Base-by-base conservation (phyloP, 1,140 invertebrate species). In the Plodia interpunctella region DNA sequence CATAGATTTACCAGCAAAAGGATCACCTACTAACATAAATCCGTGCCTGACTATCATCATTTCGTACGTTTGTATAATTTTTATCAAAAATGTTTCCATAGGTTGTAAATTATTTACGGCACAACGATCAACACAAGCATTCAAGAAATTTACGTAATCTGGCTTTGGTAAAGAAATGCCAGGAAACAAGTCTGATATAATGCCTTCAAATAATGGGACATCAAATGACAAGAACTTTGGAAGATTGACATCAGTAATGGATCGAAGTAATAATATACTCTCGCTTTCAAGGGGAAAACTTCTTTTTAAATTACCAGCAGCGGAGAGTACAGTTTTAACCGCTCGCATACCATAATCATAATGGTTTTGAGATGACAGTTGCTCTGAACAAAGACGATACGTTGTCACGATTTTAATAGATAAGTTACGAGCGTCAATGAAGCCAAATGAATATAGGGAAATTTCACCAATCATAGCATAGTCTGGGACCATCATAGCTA, bases 401-500 rank as follows among this genome's bases (percentile, higher is more conserved):
- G 97, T 96, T 72, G 97, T 94, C 0, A 96, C 94, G 93, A 98
- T 98, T 90, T 98, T 98, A 55, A 95, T 92, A 0, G 97, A 95
- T 20, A 98, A 89, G 50, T 92, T 92, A 83, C 96, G 96, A n/a
- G 96, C 96, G 49, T 95, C 94, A 77, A 97, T 94, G 78, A 98
- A 98, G 44, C 97, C 97, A 91, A 97, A 96, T 0, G 97, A 98
- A 82, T 98, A 98, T 0, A 98, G 89, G 51, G 96, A 97, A 30
- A 98, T 97, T 91, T 98, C 97, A 50, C 97, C 96, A 74, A 98
- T 98, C 62, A 98, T 91, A 50, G 94, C 95, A 79, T 97, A 97
- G 90, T 98, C 95, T 0, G 97, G 97, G 54, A 98, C 96, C 96
- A 97, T 98, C 97, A 98, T 98, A 11, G 96, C 93, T 38, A 98